Evolutionary conservation across 1,140 invertebrate species (phyloP).

Genomic region (Drosophila watanabei): DNA sequence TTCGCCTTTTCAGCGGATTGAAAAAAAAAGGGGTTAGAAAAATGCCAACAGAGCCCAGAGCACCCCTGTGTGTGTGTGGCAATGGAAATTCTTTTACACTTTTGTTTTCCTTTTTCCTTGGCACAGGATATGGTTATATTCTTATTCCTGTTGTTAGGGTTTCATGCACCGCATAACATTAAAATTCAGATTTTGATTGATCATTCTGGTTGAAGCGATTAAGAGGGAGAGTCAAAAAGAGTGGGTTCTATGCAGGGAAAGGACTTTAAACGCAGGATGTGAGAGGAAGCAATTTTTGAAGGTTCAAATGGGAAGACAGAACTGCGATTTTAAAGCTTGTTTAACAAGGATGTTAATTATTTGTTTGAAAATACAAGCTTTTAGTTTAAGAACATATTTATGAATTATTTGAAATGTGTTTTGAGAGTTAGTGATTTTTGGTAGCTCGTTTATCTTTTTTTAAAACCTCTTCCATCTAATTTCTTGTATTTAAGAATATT

Average conservation of each 20-base stretch:
- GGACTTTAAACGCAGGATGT: constrained; percentile 4
- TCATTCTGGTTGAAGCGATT: constrained; percentile 47
- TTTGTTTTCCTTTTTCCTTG: constrained; percentile 53
- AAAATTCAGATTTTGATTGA: constrained; percentile 83
- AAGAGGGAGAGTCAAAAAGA: background rate
- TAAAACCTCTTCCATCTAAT: too few species aligned
- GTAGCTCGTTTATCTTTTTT: background rate
- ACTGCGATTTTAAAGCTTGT: constrained; percentile 47
- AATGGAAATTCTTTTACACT: constrained; percentile 71
- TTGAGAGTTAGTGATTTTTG: background rate
- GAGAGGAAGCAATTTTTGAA: constrained; percentile 6
- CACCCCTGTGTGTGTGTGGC: constrained; percentile 42
- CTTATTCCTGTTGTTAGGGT: constrained; percentile 65
- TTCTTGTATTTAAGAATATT: background rate
- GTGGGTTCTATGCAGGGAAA: background rate
- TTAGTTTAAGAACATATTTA: background rate
- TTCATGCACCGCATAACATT: constrained; percentile 82
- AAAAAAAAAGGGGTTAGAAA: constrained; percentile 76
- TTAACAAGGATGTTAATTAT: constrained; percentile 36
- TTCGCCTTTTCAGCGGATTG: constrained; percentile 49
- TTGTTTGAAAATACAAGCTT: background rate
- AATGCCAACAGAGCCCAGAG: constrained; percentile 66
- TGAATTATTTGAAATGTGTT: background rate
- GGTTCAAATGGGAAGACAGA: background rate
- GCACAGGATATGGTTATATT: constrained; percentile 70